Evolutionary conservation across 2,797 vertebrate species (phyloP), one percentile per base, ranked within the genome.

Genomic region (Sebastes iracundus): DNA sequence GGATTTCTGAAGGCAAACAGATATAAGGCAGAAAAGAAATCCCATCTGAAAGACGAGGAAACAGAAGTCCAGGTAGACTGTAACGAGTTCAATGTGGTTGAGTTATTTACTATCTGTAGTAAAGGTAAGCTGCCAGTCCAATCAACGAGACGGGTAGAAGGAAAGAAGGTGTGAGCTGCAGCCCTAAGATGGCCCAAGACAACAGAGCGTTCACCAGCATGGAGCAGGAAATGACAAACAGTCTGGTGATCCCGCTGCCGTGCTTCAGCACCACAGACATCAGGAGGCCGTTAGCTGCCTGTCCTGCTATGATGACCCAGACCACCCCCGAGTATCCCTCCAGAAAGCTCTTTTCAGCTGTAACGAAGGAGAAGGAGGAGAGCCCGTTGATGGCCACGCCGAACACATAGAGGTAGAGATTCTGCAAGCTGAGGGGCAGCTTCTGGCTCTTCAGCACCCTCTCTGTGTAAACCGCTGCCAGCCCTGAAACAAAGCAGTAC

Each of bases 251-350:
- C 82, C 97, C 98, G 46, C 95, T 98, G 93, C 98, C 97, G 2
- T 99, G 97, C 88, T 99, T 99, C 91, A 99, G 97, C 82, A 99
- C 95, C 62, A 97, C 93, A 0, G 98, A 99, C 98, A 99, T 99
- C 53, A 99, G 95, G 63, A 99, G 95, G 7, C 98, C 98, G 0
- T 98, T 99, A 16, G 96, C 88, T 0, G 96, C 97, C 93, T 99
- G 98, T 63, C 97, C 97, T 14, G 94, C 86, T 23, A 99, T 93
- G 0, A 99, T 96, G 9, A 93, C 75, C 66, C 95, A 96, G 30
- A 97, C 96, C 79, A 94, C 94, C 3, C 80, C 77, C 0, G 98
- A 98, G 84, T 96, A 99, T 10, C 97, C 97, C 27, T 97, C 95
- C 77, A 98, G 87, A 84, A 99, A 97, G 22, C 94, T 81, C 62